These are phyloP conservation scores for Antitype chi DNA, from an alignment of 2,888 invertebrate species.

Conservation along the genomic window DNA sequence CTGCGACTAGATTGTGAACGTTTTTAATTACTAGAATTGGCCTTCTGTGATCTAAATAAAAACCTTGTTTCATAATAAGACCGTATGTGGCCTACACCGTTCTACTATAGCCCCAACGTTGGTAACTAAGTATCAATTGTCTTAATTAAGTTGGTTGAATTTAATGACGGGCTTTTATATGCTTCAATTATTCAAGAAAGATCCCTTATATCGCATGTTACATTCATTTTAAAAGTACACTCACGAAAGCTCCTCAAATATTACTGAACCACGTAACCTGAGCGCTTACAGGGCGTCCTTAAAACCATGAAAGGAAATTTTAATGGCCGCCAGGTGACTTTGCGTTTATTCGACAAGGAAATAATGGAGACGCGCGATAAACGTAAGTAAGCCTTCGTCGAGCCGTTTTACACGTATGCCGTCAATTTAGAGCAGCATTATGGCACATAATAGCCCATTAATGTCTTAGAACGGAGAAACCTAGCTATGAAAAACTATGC, in stretches of 20 bases:
- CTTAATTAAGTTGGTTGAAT: conserved; percentile 3
- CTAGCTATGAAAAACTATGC: conserved; percentile 57
- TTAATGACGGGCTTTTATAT: conserved; percentile 3
- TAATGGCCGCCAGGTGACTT: conserved; percentile 72
- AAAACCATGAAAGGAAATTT: conserved; percentile 72
- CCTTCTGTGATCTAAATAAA: too few relatives aligned
- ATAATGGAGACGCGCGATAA: conserved; percentile 63
- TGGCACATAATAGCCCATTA: conserved; percentile 65
- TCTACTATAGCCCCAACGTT: background rate
- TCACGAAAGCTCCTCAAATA: conserved; percentile 30
- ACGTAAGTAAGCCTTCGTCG: conserved; percentile 58
- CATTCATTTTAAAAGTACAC: conserved; percentile 37
- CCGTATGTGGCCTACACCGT: background rate
- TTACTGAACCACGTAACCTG: conserved; percentile 40
- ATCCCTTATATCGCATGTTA: conserved; percentile 10
- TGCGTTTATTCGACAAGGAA: conserved; percentile 64
- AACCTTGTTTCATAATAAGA: too few relatives aligned
- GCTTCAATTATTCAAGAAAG: conserved; percentile 18
- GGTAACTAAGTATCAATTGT: background rate
- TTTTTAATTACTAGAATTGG: too few relatives aligned
- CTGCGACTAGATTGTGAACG: too few relatives aligned
- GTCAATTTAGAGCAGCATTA: conserved; percentile 61
- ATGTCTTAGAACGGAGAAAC: conserved; percentile 45
- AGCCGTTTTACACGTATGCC: conserved; percentile 63
- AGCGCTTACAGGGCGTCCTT: conserved; percentile 39